A percentile compares a stretch with the other conserved stretches of the same genome.
Conservation (phyloP, 92 coral and sea anemone species). For the Phymanthus crucifer region DNA sequence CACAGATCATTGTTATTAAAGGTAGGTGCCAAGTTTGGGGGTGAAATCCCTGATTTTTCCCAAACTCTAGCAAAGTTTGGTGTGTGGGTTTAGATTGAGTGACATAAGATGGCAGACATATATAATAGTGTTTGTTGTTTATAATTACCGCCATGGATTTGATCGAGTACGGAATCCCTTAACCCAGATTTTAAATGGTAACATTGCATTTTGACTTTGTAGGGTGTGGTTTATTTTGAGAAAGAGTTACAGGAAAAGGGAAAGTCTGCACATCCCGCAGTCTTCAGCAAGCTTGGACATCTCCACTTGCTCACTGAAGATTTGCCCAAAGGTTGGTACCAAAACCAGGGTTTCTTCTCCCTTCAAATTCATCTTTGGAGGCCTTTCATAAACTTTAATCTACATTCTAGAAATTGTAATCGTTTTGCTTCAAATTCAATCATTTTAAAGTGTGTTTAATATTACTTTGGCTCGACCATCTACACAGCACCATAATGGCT, state of each 20-base stretch:
- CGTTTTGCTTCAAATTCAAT: constrained; percentile 21
- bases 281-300: constrained; percentile 95
- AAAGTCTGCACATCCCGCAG: constrained; percentile 72
- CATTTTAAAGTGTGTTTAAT: constrained; percentile 16
- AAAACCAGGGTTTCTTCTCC: constrained; percentile 4
- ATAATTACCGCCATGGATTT: constrained; percentile 32
- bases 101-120: constrained; percentile 14
- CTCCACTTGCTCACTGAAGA: constrained; percentile 97
- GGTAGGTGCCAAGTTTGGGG: constrained; percentile 62
- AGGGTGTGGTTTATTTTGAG: constrained; percentile 90
- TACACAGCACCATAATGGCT: constrained; percentile 11
- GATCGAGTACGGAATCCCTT: constrained; percentile 18
- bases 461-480: neutral
- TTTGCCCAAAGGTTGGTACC: constrained; percentile 78
- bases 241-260: constrained; percentile 78
- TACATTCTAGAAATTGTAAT: neutral
- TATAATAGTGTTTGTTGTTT: constrained; percentile 24
- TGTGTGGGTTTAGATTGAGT: constrained; percentile 18
- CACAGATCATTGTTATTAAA: constrained; percentile 87
- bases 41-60: neutral
- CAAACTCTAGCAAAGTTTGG: constrained; percentile 39
- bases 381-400: constrained; percentile 6
- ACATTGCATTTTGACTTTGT: constrained; percentile 17
- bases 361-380: constrained; percentile 1
- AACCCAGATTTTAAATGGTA: constrained; percentile 23